Evolutionary conservation across 2,888 invertebrate species (phyloP), one percentile per base, ranked within the genome.

Genomic region (Troilus luridus): DNA sequence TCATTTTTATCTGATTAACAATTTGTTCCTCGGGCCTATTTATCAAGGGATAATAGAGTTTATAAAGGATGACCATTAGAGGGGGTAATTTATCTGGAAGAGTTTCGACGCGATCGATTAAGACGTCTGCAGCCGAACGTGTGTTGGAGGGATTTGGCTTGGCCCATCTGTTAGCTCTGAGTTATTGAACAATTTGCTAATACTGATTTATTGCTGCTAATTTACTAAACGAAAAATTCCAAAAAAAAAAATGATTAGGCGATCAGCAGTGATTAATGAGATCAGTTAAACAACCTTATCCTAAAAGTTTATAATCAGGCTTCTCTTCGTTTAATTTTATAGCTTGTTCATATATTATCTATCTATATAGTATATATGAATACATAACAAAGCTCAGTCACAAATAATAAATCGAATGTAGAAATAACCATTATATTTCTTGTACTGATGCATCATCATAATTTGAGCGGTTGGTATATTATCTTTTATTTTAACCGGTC

Each of bases 31-130:
- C 2, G 9, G 85, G 21, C 11, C 85, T 54, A 85, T 85, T 85
- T 85, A 85, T 85, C 85, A 85, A n/a, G 85, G 85, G 85, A 85
- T 85, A 85, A 85, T 85, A 12, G 85, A 85, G 85, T 85, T 85
- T 85, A 85, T 85, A 85, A 85, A 56, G 85, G 56, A 85, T 85
- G 85, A 56, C 81, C 54, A 3, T 9, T 81, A 41, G 21, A 21
- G n/a, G 54, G 9, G 85, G 56, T 85, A 85, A 85, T 85, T 56
- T 85, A 85, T 85, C 85, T 85, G 1, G 21, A 56, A 56, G 54
- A 0, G 81, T 54, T 81, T 81, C 54, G 85, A 85, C n/a, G 56
- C 56, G 54, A 85, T 85, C 85, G 85, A 85, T 85, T 85, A 85
- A 85, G 85, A 58, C 54, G 85, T 58, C 85, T 56, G 56, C 85